A percentile compares a stretch with the other conserved stretches of the same genome.
These are phyloP conservation scores for Theropithecus gelada DNA, from an alignment of 2,113 vertebrate species.

Conservation along the genomic window DNA sequence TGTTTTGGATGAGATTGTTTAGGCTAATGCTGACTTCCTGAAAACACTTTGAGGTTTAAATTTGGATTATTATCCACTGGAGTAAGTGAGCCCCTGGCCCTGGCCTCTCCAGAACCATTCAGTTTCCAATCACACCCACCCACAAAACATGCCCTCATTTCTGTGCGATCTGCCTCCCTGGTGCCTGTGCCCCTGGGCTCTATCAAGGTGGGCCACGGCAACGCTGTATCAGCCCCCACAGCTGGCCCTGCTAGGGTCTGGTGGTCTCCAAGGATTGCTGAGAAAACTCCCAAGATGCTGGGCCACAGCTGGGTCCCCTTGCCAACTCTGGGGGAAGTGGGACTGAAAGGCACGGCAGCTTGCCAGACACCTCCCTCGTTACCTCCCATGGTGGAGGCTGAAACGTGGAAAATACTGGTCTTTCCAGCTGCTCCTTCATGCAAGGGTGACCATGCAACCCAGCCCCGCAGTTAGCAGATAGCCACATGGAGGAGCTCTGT, in stretches of 20 bases:
- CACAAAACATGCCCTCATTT: neutral
- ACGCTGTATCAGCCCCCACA: neutral
- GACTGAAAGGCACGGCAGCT: neutral
- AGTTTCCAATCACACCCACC: neutral
- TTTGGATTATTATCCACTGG: neutral
- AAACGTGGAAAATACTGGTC: neutral
- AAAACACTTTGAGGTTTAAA: neutral
- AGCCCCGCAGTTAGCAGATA: neutral
- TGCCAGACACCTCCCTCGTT: neutral
- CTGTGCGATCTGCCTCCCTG: neutral
- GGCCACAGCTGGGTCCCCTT: neutral
- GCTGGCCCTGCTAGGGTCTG: neutral
- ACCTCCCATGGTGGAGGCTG: neutral
- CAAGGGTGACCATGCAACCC: accelerated
- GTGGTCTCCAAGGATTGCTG: neutral
- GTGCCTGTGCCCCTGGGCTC: neutral
- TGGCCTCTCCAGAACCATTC: neutral
- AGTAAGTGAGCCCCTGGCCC: neutral
- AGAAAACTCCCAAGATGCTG: neutral
- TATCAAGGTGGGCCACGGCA: neutral
- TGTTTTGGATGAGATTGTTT: neutral
- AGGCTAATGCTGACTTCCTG: neutral
- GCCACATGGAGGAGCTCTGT: neutral
- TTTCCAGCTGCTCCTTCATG: neutral
- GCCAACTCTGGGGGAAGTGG: neutral